Evolutionary conservation across 2,113 vertebrate genomes (phyloP).

Genomic region (Capra hircus): DNA sequence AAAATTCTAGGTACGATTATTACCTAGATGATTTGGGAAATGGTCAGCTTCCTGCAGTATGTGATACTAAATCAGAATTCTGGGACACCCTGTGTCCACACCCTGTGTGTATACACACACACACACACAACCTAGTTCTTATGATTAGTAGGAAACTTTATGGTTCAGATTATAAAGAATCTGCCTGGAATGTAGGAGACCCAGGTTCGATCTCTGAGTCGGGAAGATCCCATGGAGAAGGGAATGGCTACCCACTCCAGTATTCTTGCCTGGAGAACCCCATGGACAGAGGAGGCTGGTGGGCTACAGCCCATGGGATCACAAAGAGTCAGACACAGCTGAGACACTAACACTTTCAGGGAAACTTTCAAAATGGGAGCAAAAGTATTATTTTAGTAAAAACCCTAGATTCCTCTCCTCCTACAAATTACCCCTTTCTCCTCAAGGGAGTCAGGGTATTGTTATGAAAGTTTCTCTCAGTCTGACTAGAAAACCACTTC

Average conservation of each 20-base stretch:
- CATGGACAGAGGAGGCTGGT: neutral
- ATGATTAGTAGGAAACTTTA: neutral
- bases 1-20: neutral
- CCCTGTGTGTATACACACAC: neutral
- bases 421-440: neutral
- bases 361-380: neutral
- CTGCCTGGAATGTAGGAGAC: neutral
- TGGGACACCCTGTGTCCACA: neutral
- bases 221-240: neutral
- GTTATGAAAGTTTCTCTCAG: neutral
- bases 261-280: neutral
- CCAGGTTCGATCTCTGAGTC: rapidly evolving
- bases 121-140: neutral
- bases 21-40: neutral
- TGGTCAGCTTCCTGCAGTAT: neutral
- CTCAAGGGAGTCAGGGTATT: neutral
- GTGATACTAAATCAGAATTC: neutral
- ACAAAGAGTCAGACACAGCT: neutral
- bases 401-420: neutral
- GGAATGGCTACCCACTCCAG: neutral
- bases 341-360: neutral
- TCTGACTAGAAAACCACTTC: neutral
- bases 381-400: neutral
- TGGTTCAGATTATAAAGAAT: neutral
- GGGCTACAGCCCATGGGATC: neutral